Evolutionary conservation across 2,888 invertebrate genomes (phyloP).

Genomic region (Icerya purchasi): DNA sequence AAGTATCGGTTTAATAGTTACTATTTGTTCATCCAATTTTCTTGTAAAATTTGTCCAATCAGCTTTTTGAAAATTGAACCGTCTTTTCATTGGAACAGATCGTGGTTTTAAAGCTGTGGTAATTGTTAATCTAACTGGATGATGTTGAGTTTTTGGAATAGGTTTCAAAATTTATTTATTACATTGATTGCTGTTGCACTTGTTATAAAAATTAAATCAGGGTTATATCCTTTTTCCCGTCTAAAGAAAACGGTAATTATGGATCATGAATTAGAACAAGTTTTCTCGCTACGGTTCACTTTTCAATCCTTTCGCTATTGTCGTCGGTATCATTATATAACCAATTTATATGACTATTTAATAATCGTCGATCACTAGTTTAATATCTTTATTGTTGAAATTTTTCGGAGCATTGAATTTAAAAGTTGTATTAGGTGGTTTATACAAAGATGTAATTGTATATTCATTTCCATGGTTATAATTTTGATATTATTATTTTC

Average conservation of each 20-base stretch:
- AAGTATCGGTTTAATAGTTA: background rate
- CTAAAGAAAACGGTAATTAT: background rate
- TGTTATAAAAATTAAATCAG: background rate
- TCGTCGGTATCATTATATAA: no score
- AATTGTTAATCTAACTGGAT: background rate
- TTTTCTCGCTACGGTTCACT: background rate
- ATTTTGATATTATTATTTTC: background rate
- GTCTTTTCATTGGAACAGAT: background rate
- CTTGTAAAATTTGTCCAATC: background rate
- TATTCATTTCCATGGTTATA: background rate
- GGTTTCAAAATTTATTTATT: background rate
- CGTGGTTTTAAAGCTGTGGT: background rate
- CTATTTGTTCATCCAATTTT: no score
- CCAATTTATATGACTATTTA: background rate
- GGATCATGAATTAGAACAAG: background rate
- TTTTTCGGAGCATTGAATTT: background rate
- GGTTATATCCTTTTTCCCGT: background rate
- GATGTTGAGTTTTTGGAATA: background rate
- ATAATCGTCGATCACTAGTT: background rate
- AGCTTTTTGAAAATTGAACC: background rate
- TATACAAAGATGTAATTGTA: background rate
- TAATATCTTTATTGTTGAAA: background rate
- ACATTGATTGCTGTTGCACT: background rate
- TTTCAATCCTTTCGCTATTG: background rate
- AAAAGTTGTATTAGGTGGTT: background rate